These are phyloP conservation scores for Ictalurus furcatus DNA, from an alignment of 2,113 vertebrate species.

Conservation along the genomic window DNA sequence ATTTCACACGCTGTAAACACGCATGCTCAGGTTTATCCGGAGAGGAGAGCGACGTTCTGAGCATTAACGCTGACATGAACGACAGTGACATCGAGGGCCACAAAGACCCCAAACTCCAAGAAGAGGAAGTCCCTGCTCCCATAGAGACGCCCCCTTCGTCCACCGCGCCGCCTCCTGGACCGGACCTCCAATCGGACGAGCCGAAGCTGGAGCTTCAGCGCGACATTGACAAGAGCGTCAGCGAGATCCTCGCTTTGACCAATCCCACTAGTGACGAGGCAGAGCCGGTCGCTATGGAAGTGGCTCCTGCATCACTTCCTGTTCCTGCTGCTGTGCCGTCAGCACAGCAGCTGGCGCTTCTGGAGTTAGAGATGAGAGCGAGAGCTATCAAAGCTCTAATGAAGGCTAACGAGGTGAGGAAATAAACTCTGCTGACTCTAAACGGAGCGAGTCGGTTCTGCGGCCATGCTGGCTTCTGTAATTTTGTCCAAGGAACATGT, in stretches of 20 bases:
- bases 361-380: conserved; percentile 96
- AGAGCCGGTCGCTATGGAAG: conserved; percentile 38
- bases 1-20: not conserved
- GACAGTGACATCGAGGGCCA: conserved; percentile 95
- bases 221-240: conserved; percentile 94
- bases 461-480: conserved; percentile 13
- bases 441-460: not conserved
- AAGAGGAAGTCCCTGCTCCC: not conserved
- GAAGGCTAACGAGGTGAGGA: conserved; percentile 90
- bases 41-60: conserved; percentile 94
- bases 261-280: conserved; percentile 63
- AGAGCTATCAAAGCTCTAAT: conserved; percentile 96
- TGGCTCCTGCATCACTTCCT: conserved; percentile 37
- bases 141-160: conserved; percentile 40
- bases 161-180: conserved; percentile 60
- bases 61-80: conserved; percentile 94
- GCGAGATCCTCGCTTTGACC: conserved; percentile 85
- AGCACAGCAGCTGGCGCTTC: conserved; percentile 90
- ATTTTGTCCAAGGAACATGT: not conserved
- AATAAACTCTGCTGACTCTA: conserved; percentile 51
- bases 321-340: conserved; percentile 81
- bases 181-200: conserved; percentile 60
- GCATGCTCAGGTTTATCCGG: conserved; percentile 64
- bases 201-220: conserved; percentile 78
- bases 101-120: conserved; percentile 75